Evolutionary conservation across 1,140 invertebrate genomes (phyloP).

Genomic region (Sycophaga agraensis): DNA sequence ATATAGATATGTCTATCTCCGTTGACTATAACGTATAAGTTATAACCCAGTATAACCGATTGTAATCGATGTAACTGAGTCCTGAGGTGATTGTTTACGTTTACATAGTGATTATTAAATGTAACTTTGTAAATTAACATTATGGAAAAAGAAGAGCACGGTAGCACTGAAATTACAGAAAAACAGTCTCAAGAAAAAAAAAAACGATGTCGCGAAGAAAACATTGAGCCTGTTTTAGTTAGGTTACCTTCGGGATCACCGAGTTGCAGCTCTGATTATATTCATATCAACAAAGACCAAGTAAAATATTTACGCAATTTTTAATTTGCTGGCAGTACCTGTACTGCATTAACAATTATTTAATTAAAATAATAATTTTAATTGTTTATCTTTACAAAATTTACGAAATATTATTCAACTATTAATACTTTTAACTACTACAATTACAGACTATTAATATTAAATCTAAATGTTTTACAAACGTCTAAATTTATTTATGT

Average conservation of each 20-base stretch:
- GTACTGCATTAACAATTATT: neutral
- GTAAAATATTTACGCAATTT: slow-evolving; percentile 26
- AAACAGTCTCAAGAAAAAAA: neutral
- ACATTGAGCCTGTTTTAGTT: slow-evolving; percentile 36
- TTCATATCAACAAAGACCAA: slow-evolving; percentile 42
- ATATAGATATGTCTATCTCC: too few relatives aligned
- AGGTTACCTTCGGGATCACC: slow-evolving; percentile 27
- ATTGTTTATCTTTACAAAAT: neutral
- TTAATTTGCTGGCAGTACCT: neutral
- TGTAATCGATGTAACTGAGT: too few relatives aligned
- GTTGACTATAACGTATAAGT: too few relatives aligned
- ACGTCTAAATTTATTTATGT: neutral
- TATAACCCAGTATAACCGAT: too few relatives aligned
- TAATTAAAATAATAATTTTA: neutral
- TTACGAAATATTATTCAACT: neutral
- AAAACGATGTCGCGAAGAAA: slow-evolving; percentile 29
- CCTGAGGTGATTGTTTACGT: too few relatives aligned
- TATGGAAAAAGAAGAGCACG: too few relatives aligned
- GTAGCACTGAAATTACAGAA: too few relatives aligned
- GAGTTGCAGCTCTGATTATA: slow-evolving; percentile 21
- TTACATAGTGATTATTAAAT: too few relatives aligned
- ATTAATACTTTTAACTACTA: neutral
- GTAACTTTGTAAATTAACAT: too few relatives aligned
- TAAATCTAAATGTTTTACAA: too few relatives aligned
- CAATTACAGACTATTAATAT: too few relatives aligned